These are phyloP conservation scores for Pseudomugil gertrudae DNA, from an alignment of 2,797 vertebrate genomes.

Conservation along the genomic window DNA sequence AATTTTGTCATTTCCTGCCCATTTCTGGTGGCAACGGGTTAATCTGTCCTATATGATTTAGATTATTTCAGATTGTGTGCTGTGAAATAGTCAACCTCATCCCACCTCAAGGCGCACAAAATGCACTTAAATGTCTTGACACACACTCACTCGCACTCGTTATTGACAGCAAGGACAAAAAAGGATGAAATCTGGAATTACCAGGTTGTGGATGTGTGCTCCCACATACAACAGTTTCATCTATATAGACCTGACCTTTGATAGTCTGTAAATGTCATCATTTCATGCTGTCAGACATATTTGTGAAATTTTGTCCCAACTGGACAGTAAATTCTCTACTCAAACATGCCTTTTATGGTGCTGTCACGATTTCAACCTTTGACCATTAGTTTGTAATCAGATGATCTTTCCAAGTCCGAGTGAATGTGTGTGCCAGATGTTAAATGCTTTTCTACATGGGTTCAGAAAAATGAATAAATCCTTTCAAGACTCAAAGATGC, in stretches of 20 bases:
- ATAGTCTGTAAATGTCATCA: background rate
- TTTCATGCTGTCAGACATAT: background rate
- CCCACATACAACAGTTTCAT: background rate
- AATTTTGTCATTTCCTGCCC: too few species aligned
- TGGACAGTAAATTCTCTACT: too few species aligned
- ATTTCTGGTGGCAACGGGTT: too few species aligned
- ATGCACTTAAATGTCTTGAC: too few species aligned
- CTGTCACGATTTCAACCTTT: background rate
- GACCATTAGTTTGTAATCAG: background rate
- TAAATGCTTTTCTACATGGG: background rate
- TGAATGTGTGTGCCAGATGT: background rate
- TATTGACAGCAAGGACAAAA: too few species aligned
- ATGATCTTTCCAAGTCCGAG: background rate
- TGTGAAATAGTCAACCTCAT: too few species aligned
- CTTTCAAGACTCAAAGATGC: background rate
- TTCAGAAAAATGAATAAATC: background rate
- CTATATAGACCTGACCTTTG: background rate
- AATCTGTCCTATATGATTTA: too few species aligned
- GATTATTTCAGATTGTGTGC: too few species aligned
- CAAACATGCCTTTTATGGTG: background rate
- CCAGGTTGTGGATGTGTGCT: background rate
- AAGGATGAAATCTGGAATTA: too few species aligned
- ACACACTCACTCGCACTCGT: too few species aligned
- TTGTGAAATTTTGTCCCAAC: background rate
- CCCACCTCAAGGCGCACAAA: too few species aligned